A percentile compares a stretch with the other conserved stretches of the same genome.
Evolutionary conservation across 2,797 vertebrate species (phyloP).

Genomic region (Amniataba percoides): DNA sequence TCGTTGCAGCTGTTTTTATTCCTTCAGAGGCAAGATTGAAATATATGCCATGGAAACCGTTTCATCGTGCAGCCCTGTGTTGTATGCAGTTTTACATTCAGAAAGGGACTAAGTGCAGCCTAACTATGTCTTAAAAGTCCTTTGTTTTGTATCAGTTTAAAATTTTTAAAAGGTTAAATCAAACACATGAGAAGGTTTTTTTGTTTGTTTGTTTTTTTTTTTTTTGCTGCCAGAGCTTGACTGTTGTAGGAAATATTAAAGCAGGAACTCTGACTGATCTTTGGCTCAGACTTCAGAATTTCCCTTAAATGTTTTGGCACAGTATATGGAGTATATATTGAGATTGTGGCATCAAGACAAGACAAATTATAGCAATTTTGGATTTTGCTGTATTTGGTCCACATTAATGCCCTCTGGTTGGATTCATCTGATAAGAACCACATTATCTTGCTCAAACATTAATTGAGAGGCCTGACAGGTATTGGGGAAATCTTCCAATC

Average conservation of each 20-base stretch:
- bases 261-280: neutral
- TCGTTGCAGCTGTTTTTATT: too few relatives aligned
- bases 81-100: too few relatives aligned
- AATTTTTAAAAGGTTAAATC: too few relatives aligned
- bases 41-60: too few relatives aligned
- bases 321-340: neutral
- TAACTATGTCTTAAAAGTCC: too few relatives aligned
- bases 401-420: neutral
- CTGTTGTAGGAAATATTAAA: neutral
- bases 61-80: too few relatives aligned
- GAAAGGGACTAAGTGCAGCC: too few relatives aligned
- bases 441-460: neutral
- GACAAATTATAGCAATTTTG: neutral
- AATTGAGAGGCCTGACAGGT: neutral
- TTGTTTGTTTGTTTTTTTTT: too few relatives aligned
- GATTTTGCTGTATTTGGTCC: neutral
- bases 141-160: too few relatives aligned
- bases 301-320: conserved; percentile 1
- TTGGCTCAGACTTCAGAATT: neutral
- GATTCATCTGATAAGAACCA: neutral
- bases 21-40: too few relatives aligned
- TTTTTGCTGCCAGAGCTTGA: neutral
- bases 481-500: neutral
- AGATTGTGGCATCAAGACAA: neutral
- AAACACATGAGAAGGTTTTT: too few relatives aligned